Evolutionary conservation across 2,797 vertebrate species (phyloP).

Genomic region (Lacerta viridis): DNA sequence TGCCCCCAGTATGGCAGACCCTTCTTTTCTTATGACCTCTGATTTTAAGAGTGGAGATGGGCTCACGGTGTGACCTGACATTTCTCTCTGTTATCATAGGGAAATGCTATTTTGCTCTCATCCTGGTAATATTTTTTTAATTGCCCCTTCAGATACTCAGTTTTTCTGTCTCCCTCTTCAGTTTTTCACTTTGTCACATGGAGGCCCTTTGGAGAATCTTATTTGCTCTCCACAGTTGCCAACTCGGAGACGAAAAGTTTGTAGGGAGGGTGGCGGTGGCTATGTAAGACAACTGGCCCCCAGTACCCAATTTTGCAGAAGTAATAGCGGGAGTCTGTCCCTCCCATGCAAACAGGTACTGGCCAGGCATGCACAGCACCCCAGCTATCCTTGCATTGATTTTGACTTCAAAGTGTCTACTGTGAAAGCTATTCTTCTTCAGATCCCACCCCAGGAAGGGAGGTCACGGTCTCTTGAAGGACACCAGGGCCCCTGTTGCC

Average conservation of each 20-base stretch:
- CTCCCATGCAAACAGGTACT: accelerated
- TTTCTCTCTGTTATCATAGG: constrained; percentile 27
- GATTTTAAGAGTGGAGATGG: background rate
- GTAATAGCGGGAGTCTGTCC: background rate
- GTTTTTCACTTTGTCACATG: constrained; percentile 29
- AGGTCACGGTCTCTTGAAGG: background rate
- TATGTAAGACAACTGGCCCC: background rate
- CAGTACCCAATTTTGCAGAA: background rate
- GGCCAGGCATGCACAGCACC: background rate
- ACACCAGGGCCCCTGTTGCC: constrained; percentile 58
- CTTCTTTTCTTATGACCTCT: background rate
- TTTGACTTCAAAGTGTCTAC: background rate
- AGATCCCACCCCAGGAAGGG: accelerated
- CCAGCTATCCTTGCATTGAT: background rate
- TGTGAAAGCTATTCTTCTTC: accelerated
- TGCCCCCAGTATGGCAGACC: background rate
- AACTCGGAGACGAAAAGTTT: background rate
- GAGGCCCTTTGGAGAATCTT: background rate
- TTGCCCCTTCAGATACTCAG: constrained; percentile 30
- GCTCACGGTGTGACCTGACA: constrained; percentile 22
- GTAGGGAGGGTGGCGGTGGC: background rate
- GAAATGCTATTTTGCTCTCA: constrained; percentile 47
- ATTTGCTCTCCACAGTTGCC: background rate
- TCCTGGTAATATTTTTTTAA: constrained; percentile 41
- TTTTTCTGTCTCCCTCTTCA: constrained; percentile 18